Evolutionary conservation across 2,113 vertebrate species (phyloP).

Genomic region (Embiotoca jacksoni): DNA sequence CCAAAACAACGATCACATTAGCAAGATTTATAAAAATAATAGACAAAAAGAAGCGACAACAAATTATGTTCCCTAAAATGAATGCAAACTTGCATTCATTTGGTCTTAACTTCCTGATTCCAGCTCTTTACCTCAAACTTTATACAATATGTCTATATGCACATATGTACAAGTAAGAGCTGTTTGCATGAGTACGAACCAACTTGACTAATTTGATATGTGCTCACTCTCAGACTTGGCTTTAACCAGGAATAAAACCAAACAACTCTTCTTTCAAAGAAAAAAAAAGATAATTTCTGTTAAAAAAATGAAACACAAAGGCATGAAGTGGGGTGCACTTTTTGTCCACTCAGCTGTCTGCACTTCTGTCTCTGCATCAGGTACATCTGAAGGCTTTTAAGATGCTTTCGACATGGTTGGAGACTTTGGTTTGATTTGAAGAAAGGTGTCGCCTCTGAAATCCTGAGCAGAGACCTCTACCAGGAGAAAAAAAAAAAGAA

Average conservation of each 20-base stretch:
- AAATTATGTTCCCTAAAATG: not conserved
- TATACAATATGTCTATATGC: too few relatives aligned
- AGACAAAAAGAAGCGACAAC: not conserved
- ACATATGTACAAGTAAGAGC: too few relatives aligned
- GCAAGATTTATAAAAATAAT: not conserved
- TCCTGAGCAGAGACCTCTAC: not conserved
- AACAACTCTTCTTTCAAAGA: not conserved
- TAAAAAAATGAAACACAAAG: constrained; percentile 9
- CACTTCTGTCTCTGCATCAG: constrained; percentile 3
- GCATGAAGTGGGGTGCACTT: not conserved
- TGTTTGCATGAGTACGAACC: too few relatives aligned
- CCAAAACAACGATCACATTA: constrained; percentile 29
- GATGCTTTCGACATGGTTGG: not conserved
- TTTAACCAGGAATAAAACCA: not conserved
- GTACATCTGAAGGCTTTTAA: not conserved
- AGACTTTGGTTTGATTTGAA: not conserved
- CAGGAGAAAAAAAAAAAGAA: not conserved
- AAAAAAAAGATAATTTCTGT: not conserved
- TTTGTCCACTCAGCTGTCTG: not conserved
- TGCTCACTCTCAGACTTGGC: not conserved
- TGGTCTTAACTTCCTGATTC: not conserved
- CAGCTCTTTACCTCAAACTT: not conserved
- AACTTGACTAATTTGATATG: too few relatives aligned
- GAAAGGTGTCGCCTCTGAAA: not conserved
- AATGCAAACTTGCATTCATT: not conserved